Evolutionary conservation across 2,797 vertebrate species (phyloP).

Genomic region (Siniperca scherzeri): DNA sequence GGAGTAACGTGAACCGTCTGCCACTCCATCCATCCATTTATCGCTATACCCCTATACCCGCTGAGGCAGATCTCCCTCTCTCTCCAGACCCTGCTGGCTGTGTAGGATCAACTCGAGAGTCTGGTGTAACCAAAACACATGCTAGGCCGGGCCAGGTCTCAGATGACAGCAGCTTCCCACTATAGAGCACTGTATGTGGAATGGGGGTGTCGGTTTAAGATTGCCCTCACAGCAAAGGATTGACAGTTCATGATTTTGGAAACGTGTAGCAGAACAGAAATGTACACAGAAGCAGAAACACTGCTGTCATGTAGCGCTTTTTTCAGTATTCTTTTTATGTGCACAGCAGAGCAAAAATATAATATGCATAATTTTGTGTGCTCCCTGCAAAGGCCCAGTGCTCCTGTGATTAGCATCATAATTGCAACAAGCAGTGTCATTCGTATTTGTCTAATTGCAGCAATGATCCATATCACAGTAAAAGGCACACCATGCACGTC

Average conservation of each 20-base stretch:
- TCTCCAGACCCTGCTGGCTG: conserved; percentile 44
- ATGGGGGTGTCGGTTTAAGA: conserved; percentile 21
- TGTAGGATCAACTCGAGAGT: conserved; percentile 56
- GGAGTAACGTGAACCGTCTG: conserved; percentile 59
- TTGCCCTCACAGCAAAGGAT: conserved; percentile 21
- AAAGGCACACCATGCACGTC: conserved; percentile 50
- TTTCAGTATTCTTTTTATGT: conserved; percentile 34
- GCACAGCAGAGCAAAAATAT: conserved; percentile 46
- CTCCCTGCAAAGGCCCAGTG: conserved; percentile 36
- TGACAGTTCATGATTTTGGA: conserved; percentile 33
- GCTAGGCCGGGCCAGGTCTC: conserved; percentile 54
- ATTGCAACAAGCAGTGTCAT: conserved; percentile 42
- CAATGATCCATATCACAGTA: conserved; percentile 36
- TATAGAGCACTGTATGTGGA: conserved; percentile 57
- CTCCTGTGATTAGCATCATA: conserved; percentile 52
- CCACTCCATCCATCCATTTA: conserved; percentile 46
- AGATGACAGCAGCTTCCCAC: conserved; percentile 63
- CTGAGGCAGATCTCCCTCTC: conserved; percentile 43
- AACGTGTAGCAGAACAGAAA: conserved; percentile 53
- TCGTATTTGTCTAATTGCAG: conserved; percentile 37
- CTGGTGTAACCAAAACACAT: conserved; percentile 54
- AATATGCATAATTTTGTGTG: conserved; percentile 40
- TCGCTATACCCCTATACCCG: conserved; percentile 7
- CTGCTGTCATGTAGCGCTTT: conserved; percentile 46
- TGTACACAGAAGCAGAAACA: conserved; percentile 48